Evolutionary conservation across 2,113 vertebrate species (phyloP).

Genomic region (Empidonax alnorum): DNA sequence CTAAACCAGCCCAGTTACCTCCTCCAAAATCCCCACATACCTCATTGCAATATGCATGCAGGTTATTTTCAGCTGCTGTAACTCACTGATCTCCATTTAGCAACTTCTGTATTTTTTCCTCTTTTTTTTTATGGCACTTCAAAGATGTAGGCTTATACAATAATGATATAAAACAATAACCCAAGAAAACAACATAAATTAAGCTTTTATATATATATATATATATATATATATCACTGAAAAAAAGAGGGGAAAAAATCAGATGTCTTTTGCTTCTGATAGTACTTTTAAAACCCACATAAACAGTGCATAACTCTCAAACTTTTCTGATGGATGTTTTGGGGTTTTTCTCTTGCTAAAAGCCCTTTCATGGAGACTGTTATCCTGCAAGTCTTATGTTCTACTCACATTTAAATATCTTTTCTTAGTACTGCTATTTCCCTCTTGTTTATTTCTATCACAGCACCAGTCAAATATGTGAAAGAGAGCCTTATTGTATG

Average conservation of each 20-base stretch:
- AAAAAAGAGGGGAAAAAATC: not conserved
- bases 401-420: not conserved
- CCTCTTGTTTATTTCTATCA: not conserved
- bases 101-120: constrained; percentile 30
- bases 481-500: not conserved
- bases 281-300: not conserved
- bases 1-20: not conserved
- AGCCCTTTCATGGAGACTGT: not conserved
- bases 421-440: not conserved
- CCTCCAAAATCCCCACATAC: not conserved
- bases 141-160: not conserved
- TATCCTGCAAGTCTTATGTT: not conserved
- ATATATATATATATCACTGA: not conserved
- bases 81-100: constrained; percentile 11
- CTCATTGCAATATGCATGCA: not conserved
- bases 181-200: not conserved
- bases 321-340: not conserved
- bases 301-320: not conserved
- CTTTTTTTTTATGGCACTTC: not conserved
- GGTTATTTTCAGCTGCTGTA: constrained; percentile 38
- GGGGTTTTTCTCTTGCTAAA: not conserved
- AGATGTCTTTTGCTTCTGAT: not conserved
- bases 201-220: not conserved
- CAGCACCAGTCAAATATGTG: not conserved
- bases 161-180: constrained; percentile 3